These are phyloP conservation scores for Scaptomyza montana DNA, from an alignment of 1,140 invertebrate species.

Conservation along the genomic window DNA sequence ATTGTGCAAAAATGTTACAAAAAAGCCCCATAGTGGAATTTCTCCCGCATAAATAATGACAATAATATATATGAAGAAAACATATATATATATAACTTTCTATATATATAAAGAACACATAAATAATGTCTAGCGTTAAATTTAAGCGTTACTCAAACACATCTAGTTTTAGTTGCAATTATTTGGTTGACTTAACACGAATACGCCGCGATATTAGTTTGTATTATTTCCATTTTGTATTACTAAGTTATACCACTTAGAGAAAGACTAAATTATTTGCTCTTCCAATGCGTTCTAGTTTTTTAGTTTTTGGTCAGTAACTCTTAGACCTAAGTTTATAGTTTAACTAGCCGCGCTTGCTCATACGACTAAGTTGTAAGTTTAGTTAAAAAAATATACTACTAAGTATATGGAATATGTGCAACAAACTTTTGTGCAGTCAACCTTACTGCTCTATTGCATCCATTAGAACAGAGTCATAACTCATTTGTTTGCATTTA, in stretches of 20 bases:
- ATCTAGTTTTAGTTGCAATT: conserved; percentile 16
- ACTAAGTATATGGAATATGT: conserved; percentile 32
- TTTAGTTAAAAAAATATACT: conserved; percentile 55
- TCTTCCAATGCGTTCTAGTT: conserved; percentile 72
- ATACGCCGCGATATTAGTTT: conserved; percentile 73
- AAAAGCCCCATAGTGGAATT: conserved; percentile 72
- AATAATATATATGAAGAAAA: conserved; percentile 74
- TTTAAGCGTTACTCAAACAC: conserved; percentile 63
- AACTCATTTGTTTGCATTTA: conserved; percentile 74
- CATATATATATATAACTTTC: conserved; percentile 26
- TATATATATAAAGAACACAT: conserved; percentile 53
- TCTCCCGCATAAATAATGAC: conserved; percentile 79
- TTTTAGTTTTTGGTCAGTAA: conserved; percentile 54
- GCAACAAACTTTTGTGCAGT: conserved; percentile 57
- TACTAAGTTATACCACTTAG: conserved; percentile 58
- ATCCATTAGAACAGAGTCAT: conserved; percentile 53
- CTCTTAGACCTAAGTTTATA: conserved; percentile 57
- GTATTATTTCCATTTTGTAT: conserved; percentile 37
- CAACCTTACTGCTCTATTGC: conserved; percentile 33
- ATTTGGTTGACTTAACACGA: conserved; percentile 36
- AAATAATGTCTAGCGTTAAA: conserved; percentile 63
- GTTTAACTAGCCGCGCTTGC: conserved; percentile 79
- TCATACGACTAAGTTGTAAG: conserved; percentile 64
- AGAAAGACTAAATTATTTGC: conserved; percentile 79
- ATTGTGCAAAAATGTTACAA: conserved; percentile 44